Evolutionary conservation across 2,888 invertebrate genomes (phyloP), one percentile per base, ranked within the genome.

Genomic region (Hyppa rectilinea): DNA sequence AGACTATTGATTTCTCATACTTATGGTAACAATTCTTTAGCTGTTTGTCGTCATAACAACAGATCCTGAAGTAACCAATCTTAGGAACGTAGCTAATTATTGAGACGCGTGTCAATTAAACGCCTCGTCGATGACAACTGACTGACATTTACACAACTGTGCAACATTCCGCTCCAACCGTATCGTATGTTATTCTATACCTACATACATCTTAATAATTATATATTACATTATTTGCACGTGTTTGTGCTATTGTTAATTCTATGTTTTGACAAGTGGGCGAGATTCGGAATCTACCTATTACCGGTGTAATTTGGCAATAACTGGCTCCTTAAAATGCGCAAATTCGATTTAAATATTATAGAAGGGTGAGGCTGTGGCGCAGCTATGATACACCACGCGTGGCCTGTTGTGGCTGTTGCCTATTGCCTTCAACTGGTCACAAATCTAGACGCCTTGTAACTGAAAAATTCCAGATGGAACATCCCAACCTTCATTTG

Each of bases 121-220:
- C 68, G 56, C 56, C 70, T 63, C 58, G 66, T 36, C 59, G 65
- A 45, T 78, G 81, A 88, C 89, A 89, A 87, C 85, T 86, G 85
- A 87, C 75, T 89, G 91, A 89, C 90, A 88, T 91, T 92, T 91
- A 87, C 89, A 92, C 91, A 91, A 90, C 85, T 91, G 90, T 58
- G 71, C 59, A 55, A 49, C 62, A 59, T 53, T 75, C 53, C 75
- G 58, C 62, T 29, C 20, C 56, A 53, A 53, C 26, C 14, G 31
- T 56, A 66, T 58, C 45, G 60, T 58, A 64, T 31, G 50, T 17
- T 36, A n/a, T 40, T 56, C 61, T 62, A 31, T 55, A 36, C 55
- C 55, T 75, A 17, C 61, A 29, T 45, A 64, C 53, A 53, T 36
- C 14, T 36, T 36, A 47, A 29, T 67, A 58, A 55, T 40, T 43